Evolutionary conservation across 2,797 vertebrate species (phyloP).

Genomic region (Sternarchorhynchus goeldii): DNA sequence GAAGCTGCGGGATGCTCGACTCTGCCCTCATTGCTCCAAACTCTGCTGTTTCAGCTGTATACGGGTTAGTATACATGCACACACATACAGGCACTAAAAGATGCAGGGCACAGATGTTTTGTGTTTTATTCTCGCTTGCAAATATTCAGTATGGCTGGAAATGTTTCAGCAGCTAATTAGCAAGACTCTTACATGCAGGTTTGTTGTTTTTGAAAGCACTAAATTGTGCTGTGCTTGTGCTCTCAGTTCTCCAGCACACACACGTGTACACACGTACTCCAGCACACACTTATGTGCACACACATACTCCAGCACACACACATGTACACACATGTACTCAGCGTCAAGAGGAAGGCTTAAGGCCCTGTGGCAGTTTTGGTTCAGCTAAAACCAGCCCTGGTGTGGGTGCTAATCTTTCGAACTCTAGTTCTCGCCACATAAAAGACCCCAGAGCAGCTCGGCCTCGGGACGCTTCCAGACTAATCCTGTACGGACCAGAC

Average conservation of each 20-base stretch:
- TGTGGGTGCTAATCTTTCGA: too few species aligned
- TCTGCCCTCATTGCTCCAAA: conserved; percentile 98
- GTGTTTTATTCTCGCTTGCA: too few species aligned
- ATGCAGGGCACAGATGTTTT: not conserved
- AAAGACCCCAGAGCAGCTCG: too few species aligned
- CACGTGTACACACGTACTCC: not conserved
- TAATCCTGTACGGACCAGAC: too few species aligned
- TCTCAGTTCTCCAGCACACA: not conserved
- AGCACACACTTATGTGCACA: conserved; percentile 2
- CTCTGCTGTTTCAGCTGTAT: conserved; percentile 99
- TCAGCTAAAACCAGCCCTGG: too few species aligned
- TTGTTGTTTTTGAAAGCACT: not conserved
- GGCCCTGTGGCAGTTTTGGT: too few species aligned
- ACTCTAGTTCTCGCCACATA: too few species aligned
- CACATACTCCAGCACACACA: conserved; percentile 2
- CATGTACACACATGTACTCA: not conserved
- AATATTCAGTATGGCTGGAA: too few species aligned
- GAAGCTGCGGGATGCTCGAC: conserved; percentile 93
- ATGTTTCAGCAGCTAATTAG: not conserved
- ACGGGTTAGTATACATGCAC: conserved; percentile 78
- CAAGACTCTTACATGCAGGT: not conserved
- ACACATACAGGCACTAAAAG: conserved; percentile 22
- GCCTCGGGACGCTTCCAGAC: too few species aligned
- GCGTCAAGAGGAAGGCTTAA: too few species aligned
- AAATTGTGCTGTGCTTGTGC: not conserved